Conservation (phyloP, 2,113 vertebrate species). For the Chauna torquata region DNA sequence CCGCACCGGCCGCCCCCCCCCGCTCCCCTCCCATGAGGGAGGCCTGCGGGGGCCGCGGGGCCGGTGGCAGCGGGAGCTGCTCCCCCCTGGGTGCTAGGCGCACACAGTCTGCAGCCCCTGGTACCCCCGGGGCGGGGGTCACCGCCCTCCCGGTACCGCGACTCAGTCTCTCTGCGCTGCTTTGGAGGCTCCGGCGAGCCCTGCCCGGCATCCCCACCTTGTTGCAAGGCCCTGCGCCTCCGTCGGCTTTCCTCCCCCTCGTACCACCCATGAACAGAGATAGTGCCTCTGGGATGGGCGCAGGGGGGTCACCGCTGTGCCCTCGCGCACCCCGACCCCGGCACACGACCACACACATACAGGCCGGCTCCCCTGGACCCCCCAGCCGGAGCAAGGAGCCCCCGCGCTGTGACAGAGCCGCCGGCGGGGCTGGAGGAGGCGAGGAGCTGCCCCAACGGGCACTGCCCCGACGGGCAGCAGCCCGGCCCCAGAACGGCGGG, state of each 20-base stretch:
- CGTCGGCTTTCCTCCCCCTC: too few relatives aligned
- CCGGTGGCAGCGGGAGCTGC: not conserved
- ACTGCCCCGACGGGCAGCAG: not conserved
- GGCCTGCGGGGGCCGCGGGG: not conserved
- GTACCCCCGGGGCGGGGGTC: not conserved
- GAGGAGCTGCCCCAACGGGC: not conserved
- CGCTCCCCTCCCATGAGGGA: not conserved
- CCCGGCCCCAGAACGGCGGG: too few relatives aligned
- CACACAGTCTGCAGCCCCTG: not conserved
- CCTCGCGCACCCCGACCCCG: too few relatives aligned
- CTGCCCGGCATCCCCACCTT: not conserved
- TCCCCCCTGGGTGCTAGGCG: not conserved
- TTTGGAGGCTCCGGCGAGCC: not conserved
- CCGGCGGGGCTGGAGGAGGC: too few relatives aligned
- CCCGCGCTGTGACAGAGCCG: not conserved
- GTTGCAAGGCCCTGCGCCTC: not conserved
- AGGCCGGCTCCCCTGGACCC: not conserved
- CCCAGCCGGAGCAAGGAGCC: not conserved
- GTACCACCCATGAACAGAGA: not conserved
- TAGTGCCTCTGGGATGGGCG: not conserved
- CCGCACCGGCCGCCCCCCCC: conserved; percentile 27
- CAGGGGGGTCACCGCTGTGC: not conserved
- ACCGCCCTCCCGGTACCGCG: not conserved
- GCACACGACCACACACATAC: not conserved
- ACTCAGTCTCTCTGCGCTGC: not conserved